Percentiles rank a stretch among this genome's conserved stretches.
Evolutionary conservation across 2,113 vertebrate species (phyloP).

Genomic region (Pica pica): DNA sequence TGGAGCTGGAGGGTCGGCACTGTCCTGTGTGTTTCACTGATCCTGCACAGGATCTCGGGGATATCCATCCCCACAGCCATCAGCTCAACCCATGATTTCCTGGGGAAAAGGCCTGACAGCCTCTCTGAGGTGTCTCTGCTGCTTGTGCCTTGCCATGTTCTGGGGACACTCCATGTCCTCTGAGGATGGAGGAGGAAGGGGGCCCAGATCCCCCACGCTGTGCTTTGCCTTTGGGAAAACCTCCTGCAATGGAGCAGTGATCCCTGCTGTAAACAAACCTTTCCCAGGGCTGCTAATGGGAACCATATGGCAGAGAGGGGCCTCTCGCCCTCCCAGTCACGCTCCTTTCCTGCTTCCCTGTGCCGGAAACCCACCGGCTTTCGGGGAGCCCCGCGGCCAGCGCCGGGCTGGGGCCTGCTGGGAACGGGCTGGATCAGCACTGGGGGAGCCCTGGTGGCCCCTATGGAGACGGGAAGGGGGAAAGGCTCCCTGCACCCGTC

Average conservation of each 20-base stretch:
- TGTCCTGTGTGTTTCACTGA: not conserved
- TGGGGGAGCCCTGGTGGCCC: not conserved
- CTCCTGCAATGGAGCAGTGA: not conserved
- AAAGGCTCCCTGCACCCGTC: not conserved
- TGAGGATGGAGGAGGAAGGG: not conserved
- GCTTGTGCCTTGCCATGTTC: rapidly evolving
- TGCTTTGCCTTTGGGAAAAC: not conserved
- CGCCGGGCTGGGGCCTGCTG: rapidly evolving
- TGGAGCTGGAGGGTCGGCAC: not conserved
- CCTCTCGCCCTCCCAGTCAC: not conserved
- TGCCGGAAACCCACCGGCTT: not conserved
- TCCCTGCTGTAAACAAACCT: not conserved
- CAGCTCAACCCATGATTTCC: rapidly evolving
- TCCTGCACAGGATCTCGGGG: rapidly evolving
- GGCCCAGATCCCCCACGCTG: rapidly evolving
- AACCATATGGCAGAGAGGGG: conserved; percentile 32
- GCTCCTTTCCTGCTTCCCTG: not conserved
- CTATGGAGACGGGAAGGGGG: not conserved
- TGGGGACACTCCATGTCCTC: rapidly evolving
- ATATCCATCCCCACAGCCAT: not conserved
- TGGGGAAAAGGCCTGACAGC: not conserved
- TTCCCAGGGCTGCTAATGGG: conserved; percentile 4
- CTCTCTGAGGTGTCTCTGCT: not conserved
- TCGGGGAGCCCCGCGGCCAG: not conserved
- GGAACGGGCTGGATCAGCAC: rapidly evolving